A percentile compares a stretch with the other conserved stretches of the same genome.
phyloP scores from a whole-genome alignment of 2,888 invertebrate genomes.

The Pyrrhia umbra region DNA sequence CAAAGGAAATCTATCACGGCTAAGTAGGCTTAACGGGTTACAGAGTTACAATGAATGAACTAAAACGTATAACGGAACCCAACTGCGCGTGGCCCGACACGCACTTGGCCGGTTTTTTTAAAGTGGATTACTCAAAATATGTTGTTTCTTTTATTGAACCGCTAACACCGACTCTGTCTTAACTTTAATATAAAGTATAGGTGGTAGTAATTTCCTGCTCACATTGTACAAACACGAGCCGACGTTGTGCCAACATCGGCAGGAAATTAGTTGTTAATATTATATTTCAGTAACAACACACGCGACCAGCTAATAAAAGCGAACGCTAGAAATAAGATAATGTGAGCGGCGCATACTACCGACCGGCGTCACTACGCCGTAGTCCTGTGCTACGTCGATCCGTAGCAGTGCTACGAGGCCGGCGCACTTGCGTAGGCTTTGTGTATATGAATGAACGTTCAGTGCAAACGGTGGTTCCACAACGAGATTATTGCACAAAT shows the following conservation, averaged over 20 bases:
- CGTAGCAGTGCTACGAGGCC: slow-evolving; percentile 8
- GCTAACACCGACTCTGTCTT: slow-evolving; percentile 4
- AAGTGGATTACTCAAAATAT: too few relatives aligned
- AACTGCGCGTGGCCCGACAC: too few relatives aligned
- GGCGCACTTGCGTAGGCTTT: neutral
- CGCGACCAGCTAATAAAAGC: slow-evolving; percentile 5
- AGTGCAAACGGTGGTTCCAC: too few relatives aligned
- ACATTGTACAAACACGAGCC: slow-evolving; percentile 11
- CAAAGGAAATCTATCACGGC: too few relatives aligned
- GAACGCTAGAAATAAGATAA: slow-evolving; percentile 10
- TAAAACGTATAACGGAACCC: too few relatives aligned
- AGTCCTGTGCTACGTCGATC: neutral
- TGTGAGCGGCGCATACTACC: neutral
- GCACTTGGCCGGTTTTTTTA: too few relatives aligned
- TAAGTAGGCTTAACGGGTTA: too few relatives aligned
- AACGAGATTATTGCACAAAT: too few relatives aligned
- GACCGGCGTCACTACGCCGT: slow-evolving; percentile 22
- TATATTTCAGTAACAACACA: slow-evolving; percentile 26
- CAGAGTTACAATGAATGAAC: too few relatives aligned
- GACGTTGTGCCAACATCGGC: neutral
- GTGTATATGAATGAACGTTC: too few relatives aligned
- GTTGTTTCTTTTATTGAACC: too few relatives aligned
- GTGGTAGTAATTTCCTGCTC: slow-evolving; percentile 29
- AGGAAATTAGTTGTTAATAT: slow-evolving; percentile 38
- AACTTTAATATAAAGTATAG: slow-evolving; percentile 13